Percentiles rank a stretch among this genome's conserved stretches.
phyloP scores from a whole-genome alignment of 2,797 vertebrate genomes.

The Megaceryle alcyon region DNA sequence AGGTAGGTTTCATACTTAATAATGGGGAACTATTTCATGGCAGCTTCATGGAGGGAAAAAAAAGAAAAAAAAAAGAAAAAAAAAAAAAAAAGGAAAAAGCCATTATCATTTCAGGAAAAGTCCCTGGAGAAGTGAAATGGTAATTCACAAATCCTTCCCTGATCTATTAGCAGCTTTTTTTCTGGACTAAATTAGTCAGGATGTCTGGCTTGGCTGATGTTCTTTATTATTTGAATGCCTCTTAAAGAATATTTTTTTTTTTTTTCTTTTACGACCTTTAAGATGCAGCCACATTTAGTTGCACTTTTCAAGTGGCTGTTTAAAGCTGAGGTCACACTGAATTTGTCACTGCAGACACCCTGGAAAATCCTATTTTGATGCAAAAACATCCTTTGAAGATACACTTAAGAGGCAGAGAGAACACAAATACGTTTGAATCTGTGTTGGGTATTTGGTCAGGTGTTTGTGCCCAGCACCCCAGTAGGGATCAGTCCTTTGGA shows the following conservation, averaged over 20 bases:
- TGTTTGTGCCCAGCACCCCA: rapidly evolving
- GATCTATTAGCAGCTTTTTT: background rate
- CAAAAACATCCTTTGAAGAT: background rate
- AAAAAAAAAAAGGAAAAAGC: background rate
- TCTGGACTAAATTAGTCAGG: background rate
- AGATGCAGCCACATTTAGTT: background rate
- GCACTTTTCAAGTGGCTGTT: background rate
- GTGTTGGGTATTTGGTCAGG: rapidly evolving
- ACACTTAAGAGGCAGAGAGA: background rate
- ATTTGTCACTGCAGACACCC: background rate
- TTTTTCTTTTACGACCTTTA: background rate
- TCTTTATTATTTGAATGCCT: background rate
- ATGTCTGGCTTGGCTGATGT: background rate
- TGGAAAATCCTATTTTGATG: background rate
- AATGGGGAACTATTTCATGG: constrained; percentile 19
- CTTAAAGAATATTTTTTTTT: background rate
- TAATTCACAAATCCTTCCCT: constrained; percentile 33
- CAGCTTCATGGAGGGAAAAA: background rate
- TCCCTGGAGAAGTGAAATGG: constrained; percentile 25
- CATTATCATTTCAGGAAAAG: constrained; percentile 19
- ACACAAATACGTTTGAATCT: rapidly evolving
- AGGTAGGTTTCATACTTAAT: background rate
- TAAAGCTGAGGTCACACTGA: background rate
- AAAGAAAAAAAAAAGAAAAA: background rate
- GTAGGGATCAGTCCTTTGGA: rapidly evolving